Evolutionary conservation across 1,140 invertebrate species (phyloP).

Genomic region (Temnothorax longispinosus): DNA sequence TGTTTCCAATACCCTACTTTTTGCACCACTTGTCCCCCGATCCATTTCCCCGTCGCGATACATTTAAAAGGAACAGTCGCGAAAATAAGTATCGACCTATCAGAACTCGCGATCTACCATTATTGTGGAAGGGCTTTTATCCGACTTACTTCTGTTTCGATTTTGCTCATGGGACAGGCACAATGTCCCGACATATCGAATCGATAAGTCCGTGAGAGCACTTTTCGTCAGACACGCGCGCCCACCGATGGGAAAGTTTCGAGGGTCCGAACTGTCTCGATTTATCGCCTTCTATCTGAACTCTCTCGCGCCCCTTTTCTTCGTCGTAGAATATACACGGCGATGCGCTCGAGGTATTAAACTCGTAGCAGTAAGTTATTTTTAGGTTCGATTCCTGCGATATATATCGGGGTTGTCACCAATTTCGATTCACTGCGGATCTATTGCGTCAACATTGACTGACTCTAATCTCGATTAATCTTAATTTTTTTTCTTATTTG

Average conservation of each 20-base stretch:
- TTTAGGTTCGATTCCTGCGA: conserved; percentile 21
- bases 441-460: neutral
- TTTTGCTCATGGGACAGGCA: conserved; percentile 16
- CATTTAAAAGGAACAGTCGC: neutral
- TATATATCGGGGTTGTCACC: neutral
- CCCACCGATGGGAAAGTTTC: conserved; percentile 58
- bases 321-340: conserved; percentile 15
- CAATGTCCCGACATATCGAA: conserved; percentile 53
- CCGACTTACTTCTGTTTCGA: conserved; percentile 48
- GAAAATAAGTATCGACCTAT: conserved; percentile 35
- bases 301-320: neutral
- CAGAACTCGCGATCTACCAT: conserved; percentile 31
- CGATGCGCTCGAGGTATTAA: conserved; percentile 27
- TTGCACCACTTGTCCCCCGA: neutral
- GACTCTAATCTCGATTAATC: neutral
- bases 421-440: neutral
- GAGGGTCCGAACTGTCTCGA: conserved; percentile 45
- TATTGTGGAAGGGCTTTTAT: conserved; percentile 15
- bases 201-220: conserved; percentile 39
- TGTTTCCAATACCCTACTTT: neutral
- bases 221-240: conserved; percentile 39
- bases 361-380: conserved; percentile 3
- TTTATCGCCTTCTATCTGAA: conserved; percentile 52
- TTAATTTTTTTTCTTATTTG: neutral
- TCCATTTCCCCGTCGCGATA: neutral